Evolutionary conservation across 2,888 invertebrate species (phyloP), one percentile per base, ranked within the genome.

Genomic region (Margaritifera margaritifera): DNA sequence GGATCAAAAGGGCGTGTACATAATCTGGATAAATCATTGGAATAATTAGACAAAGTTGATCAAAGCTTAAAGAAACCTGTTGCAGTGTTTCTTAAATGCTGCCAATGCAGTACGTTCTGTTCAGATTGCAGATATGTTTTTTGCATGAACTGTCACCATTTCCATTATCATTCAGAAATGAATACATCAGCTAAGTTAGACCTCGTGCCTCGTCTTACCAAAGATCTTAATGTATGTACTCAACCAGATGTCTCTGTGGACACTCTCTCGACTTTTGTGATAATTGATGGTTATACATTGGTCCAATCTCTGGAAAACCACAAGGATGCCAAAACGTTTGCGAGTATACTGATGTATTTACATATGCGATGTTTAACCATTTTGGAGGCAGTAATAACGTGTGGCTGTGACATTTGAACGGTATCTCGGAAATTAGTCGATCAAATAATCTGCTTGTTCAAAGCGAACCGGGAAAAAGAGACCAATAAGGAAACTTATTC

Each of bases 241-340:
- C 27, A 27, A 4, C 27, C 27, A 27, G 27, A 27, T 2, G 27
- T 27, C 4, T 4, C 27, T 27, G 27, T 27, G 27, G 27, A 27
- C 27, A 27, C 4, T 2, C 27, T 2, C 2, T 4, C 4, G 27
- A 51, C 63, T 11, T 62, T 62, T 55, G 24, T 62, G 8, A 42
- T 71, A 8, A 54, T 72, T 51, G 73, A 73, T 73, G 73, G 66
- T 22, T 67, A 66, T 58, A 66, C 73, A 20, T 56, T 73, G 59
- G 72, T 72, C 73, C 67, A 22, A 50, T 63, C 22, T n/a, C 72
- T 27, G 71, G 74, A 62, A 74, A 72, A 55, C 71, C 74, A 2
- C 18, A 50, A 6, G 59, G 56, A 50, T 68, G 61, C 53, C 22
- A 59, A 24, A 72, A 64, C n/a, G 72, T 74, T 68, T 64, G 58